Evolutionary conservation across 1,140 invertebrate species (phyloP), one percentile per base, ranked within the genome.

Genomic region (Scaptomyza pallida): DNA sequence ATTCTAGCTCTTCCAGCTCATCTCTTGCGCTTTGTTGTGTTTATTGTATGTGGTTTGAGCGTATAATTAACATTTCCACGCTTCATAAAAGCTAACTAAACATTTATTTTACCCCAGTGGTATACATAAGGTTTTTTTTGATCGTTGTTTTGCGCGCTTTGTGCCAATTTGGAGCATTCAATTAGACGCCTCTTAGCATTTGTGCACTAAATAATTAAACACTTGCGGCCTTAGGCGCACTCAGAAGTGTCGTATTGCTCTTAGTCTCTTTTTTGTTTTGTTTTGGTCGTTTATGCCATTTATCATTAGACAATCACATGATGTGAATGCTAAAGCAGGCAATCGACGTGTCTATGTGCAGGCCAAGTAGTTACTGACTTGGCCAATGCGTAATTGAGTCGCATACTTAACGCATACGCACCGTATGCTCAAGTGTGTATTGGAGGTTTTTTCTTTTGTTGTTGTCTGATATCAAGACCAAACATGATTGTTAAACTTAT

Each of bases 271-370:
- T n/a, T n/a, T n/a, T n/a, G n/a, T n/a, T n/a, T n/a, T n/a, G n/a
- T 21, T 35, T 57, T 62, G 67, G 75, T 80, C 68, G 77, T 77
- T 64, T 77, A 71, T 71, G 76, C 64, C 76, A 64, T 79, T 65
- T 68, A 77, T 73, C 78, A 81, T 78, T 81, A 77, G 78, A 73
- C 57, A 61, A 33, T 52, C 37, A 52, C 78, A 78, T 81, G 78
- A 78, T 78, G 74, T 78, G 79, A 81, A 81, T 81, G 71, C 48
- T 55, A 70, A 81, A 78, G 56, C 48, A 61, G 74, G 9, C n/a
- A 51, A 43, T 65, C 55, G 33, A 67, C 55, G 59, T 64, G 67
- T 64, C 44, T 51, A 69, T 69, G 59, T 69, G 50, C 65, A 64
- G 61, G 44, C 61, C 60, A 64, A 50, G 17, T 56, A 9, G 26